Evolutionary conservation across 1,140 invertebrate species (phyloP).

Genomic region (Antheraea mylitta): DNA sequence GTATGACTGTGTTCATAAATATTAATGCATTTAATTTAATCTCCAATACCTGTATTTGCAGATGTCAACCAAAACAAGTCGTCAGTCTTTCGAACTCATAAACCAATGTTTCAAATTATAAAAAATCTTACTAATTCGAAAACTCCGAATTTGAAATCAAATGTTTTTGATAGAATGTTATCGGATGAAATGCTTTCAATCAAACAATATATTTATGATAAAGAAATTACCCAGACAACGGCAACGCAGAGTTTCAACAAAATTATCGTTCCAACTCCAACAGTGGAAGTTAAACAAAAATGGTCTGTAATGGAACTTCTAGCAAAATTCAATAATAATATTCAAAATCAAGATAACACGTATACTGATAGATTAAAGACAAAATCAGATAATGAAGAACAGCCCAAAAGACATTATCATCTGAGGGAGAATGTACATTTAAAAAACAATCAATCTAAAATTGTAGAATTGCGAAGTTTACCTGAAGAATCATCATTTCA

Average conservation of each 20-base stretch:
- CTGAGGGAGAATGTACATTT: neutral
- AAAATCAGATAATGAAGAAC: neutral
- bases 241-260: conserved; percentile 33
- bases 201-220: conserved; percentile 47
- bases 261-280: conserved; percentile 41
- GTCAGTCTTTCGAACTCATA: conserved; percentile 11
- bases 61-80: neutral
- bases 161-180: conserved; percentile 61
- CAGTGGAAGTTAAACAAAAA: conserved; percentile 50
- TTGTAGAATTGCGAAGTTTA: conserved; percentile 15
- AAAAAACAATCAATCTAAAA: conserved; percentile 7
- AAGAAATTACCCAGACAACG: conserved; percentile 30
- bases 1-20: too few species aligned
- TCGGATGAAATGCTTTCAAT: conserved; percentile 60
- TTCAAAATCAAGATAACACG: neutral
- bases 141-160: conserved; percentile 46
- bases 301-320: conserved; percentile 50
- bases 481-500: neutral
- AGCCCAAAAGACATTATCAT: neutral
- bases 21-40: too few species aligned
- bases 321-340: neutral
- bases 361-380: neutral
- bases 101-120: conserved; percentile 22
- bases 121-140: neutral
- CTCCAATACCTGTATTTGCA: neutral